Evolutionary conservation across 23 tunicate genomes (phyloP).

Genomic region (Ciona savignyi): DNA sequence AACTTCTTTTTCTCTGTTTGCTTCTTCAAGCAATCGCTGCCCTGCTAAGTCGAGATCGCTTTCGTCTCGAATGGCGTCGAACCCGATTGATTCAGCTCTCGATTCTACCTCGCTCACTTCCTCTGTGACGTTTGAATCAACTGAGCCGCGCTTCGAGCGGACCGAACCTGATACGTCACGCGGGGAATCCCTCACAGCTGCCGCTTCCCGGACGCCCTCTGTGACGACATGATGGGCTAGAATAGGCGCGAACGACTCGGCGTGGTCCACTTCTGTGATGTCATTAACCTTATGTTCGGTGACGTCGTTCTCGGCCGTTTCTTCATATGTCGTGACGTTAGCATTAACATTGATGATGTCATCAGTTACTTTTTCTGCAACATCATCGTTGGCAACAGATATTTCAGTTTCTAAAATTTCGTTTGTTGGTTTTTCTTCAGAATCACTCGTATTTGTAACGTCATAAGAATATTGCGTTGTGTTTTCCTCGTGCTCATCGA

Average conservation of each 20-base stretch:
- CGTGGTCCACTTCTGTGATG: slow-evolving; percentile 1
- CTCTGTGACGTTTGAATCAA: not conserved
- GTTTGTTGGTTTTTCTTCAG: not conserved
- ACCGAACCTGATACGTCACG: not conserved
- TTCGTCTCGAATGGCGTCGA: not conserved
- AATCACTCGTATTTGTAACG: not conserved
- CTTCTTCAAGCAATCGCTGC: not conserved
- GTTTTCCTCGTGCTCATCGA: slow-evolving; percentile 7
- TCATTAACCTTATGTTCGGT: not conserved
- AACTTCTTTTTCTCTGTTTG: not conserved
- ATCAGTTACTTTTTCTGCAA: not conserved
- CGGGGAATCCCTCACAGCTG: slow-evolving; percentile 2
- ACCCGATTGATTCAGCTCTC: not conserved
- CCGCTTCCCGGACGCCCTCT: not conserved
- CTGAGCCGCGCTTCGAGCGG: not conserved
- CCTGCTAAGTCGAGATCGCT: not conserved
- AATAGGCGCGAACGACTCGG: not conserved
- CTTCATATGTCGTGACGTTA: too few species aligned
- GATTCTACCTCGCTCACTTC: slow-evolving; percentile 1
- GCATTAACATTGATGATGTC: not conserved
- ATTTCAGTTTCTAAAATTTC: not conserved
- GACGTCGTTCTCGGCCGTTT: too few species aligned
- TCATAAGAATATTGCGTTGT: not conserved
- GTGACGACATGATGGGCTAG: slow-evolving; percentile 16
- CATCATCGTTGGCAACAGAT: not conserved